Percentiles rank a stretch among this genome's conserved stretches.
phyloP scores from a whole-genome alignment of 2,888 invertebrate genomes.

The Rhingia campestris region DNA sequence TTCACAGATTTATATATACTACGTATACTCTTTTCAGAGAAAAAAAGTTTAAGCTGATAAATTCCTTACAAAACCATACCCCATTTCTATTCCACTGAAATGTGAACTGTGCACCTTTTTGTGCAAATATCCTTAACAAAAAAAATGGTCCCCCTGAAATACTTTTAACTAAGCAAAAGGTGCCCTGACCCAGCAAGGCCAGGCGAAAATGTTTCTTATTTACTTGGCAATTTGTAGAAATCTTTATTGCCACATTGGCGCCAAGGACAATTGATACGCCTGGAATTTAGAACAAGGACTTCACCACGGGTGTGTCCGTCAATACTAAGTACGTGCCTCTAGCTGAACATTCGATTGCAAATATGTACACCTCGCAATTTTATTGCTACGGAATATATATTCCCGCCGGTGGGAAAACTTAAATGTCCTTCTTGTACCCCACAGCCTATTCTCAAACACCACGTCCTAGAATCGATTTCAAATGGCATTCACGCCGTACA shows the following conservation, averaged over 20 bases:
- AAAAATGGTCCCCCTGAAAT: neutral
- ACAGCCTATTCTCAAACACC: slow-evolving; percentile 12
- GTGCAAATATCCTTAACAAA: neutral
- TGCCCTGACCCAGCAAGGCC: neutral
- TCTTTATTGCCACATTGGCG: slow-evolving; percentile 5
- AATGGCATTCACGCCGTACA: slow-evolving; percentile 28
- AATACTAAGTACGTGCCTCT: slow-evolving; percentile 16
- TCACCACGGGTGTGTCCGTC: slow-evolving; percentile 14
- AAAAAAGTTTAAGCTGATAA: neutral
- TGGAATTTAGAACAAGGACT: slow-evolving; percentile 22
- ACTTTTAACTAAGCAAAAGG: neutral
- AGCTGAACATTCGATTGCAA: slow-evolving; percentile 7
- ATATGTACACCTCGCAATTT: slow-evolving; percentile 16
- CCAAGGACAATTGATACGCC: slow-evolving; percentile 10
- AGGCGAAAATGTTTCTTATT: slow-evolving; percentile 15
- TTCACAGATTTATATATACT: no score
- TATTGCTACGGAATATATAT: slow-evolving; percentile 1
- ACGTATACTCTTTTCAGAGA: neutral
- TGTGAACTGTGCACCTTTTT: neutral
- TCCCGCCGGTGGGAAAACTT: neutral
- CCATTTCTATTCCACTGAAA: slow-evolving; percentile 3
- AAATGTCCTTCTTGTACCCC: slow-evolving; percentile 28
- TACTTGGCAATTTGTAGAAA: slow-evolving; percentile 28
- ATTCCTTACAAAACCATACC: neutral
- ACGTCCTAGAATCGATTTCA: slow-evolving; percentile 15